These are phyloP conservation scores for Syngnathus scovelli DNA, from an alignment of 2,113 vertebrate species.

Conservation along the genomic window DNA sequence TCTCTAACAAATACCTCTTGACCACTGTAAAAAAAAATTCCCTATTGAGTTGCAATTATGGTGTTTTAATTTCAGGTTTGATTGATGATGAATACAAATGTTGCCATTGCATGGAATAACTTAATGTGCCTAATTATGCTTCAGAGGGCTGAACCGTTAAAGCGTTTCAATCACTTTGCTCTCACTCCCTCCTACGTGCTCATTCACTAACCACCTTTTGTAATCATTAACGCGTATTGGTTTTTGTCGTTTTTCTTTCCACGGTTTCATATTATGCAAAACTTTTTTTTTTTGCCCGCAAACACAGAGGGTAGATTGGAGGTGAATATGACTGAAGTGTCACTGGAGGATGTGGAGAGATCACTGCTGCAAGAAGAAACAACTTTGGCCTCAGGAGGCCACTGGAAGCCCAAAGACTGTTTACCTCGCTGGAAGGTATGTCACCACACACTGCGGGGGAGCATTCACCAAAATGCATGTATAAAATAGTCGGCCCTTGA, in stretches of 20 bases:
- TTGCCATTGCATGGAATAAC: slow-evolving; percentile 8
- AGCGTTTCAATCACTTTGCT: neutral
- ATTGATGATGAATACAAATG: slow-evolving; percentile 21
- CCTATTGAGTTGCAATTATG: neutral
- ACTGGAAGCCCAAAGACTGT: slow-evolving; percentile 90
- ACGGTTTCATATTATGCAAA: slow-evolving; percentile 2
- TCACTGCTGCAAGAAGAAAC: slow-evolving; percentile 72
- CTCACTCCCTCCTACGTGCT: neutral
- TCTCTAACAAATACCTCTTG: neutral
- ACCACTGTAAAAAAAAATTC: too few species aligned
- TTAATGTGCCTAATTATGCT: neutral
- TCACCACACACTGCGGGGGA: neutral
- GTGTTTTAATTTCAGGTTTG: slow-evolving; percentile 14
- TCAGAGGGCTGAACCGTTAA: neutral
- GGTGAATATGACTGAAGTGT: slow-evolving; percentile 91
- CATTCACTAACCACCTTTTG: neutral
- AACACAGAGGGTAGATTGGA: slow-evolving; percentile 82
- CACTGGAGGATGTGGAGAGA: slow-evolving; percentile 82
- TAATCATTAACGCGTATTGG: slow-evolving; percentile 1
- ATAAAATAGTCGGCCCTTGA: neutral
- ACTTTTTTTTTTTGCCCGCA: neutral
- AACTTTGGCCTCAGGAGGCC: slow-evolving; percentile 77
- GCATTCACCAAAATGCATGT: neutral
- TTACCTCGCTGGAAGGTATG: slow-evolving; percentile 91
- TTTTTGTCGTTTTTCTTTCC: neutral